Evolutionary conservation across 23 tunicate genomes (phyloP), one percentile per base, ranked within the genome.

Genomic region (Halocynthia aurantium): DNA sequence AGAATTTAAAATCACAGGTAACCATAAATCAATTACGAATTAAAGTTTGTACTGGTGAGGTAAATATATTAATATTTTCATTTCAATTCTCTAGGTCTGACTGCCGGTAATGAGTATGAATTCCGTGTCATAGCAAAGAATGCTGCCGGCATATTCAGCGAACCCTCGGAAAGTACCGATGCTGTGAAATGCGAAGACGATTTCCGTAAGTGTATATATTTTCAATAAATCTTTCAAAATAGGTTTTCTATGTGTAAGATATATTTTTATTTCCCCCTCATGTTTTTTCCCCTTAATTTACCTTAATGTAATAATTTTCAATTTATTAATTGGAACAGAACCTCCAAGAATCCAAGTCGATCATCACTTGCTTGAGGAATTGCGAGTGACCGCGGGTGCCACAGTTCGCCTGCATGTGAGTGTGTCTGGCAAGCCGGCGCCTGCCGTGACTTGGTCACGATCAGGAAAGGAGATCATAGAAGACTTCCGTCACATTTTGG

Each of bases 121-220:
- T 94, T 94, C 65, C 77, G 96, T n/a, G 83, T 94, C 12, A 17
- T 88, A 7, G 92, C 99, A 6, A 82, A 88, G 69, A 94, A 94
- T 68, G 84, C 94, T 44, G 87, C 91, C 13, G 99, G 99, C 12
- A 78, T 79, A 6, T 85, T 88, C 57, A 87, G 95, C 74, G 91
- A 84, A 54, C 91, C 99, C 7, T 88, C 99, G 7, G 85, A 72
- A 6, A 81, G 87, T 70, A 80, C 91, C 2, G 99, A 90, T 10
- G 83, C 67, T 11, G 84, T 88, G 51, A 94, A 81, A 52, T 87
- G 91, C 62, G 95, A 94, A 74, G 93, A 94, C 67, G 89, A 87
- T 58, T 86, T 88, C 71, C 71, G 83, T 67, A 56, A 52, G 78
- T 54, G 8, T 31, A 31, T 31, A 31, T 1, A 31, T 31, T 31